These are phyloP conservation scores for Cnemophilus loriae DNA, from an alignment of 2,113 vertebrate genomes.

Conservation along the genomic window DNA sequence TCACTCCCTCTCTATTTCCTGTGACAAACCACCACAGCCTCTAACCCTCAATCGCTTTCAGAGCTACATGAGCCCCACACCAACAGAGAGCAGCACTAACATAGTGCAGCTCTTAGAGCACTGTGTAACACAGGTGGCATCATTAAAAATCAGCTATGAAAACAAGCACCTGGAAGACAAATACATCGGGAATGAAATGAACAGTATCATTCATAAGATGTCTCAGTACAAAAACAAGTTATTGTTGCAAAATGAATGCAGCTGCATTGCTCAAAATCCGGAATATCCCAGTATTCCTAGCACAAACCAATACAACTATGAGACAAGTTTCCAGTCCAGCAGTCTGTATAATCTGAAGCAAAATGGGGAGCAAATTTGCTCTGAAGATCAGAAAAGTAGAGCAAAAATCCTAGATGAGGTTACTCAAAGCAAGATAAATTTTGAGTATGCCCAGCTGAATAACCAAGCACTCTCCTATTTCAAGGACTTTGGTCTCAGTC, in stretches of 20 bases:
- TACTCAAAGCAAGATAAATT: constrained; percentile 5
- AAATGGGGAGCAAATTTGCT: constrained; percentile 9
- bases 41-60: constrained; percentile 8
- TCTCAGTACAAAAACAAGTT: constrained; percentile 33
- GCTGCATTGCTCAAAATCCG: background rate
- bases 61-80: constrained; percentile 43
- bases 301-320: background rate
- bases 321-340: background rate
- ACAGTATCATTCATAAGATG: background rate
- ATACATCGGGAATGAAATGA: constrained; percentile 2
- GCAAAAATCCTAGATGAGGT: constrained; percentile 24
- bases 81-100: constrained; percentile 40
- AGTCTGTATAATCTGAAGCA: background rate
- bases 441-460: constrained; percentile 50
- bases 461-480: constrained; percentile 17
- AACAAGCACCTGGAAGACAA: background rate
- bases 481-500: constrained; percentile 29
- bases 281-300: background rate
- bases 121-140: constrained; percentile 71
- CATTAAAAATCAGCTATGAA: constrained; percentile 66
- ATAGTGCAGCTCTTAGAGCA: constrained; percentile 63
- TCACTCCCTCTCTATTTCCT: constrained; percentile 6
- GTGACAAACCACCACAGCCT: constrained; percentile 6
- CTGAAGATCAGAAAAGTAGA: background rate
- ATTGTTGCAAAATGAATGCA: constrained; percentile 31